Conservation (phyloP, 2,113 vertebrate genomes). For the Physeter macrocephalus region DNA sequence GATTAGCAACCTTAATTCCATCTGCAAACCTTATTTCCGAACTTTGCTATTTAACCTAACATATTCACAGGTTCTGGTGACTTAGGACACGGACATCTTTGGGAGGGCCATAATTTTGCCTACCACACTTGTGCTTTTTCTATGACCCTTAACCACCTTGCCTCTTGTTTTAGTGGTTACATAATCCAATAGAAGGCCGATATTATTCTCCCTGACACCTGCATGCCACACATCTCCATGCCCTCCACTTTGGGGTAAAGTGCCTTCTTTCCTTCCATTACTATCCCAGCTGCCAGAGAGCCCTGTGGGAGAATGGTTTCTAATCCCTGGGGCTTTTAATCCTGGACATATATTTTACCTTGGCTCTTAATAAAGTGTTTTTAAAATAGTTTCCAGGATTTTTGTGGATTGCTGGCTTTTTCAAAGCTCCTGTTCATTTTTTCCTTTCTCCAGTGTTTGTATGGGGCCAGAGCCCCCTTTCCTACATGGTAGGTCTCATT, state of each 20-base stretch:
- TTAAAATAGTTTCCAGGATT: background rate
- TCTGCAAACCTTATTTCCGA: background rate
- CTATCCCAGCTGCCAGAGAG: background rate
- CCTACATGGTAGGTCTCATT: background rate
- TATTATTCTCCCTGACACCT: background rate
- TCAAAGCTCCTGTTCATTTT: background rate
- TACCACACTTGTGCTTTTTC: background rate
- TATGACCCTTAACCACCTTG: background rate
- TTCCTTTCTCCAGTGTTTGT: background rate
- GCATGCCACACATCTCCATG: background rate
- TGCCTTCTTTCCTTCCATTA: background rate
- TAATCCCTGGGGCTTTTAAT: background rate
- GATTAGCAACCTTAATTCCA: background rate
- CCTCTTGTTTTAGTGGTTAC: background rate
- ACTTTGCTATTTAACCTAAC: conserved; percentile 19
- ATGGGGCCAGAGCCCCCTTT: background rate
- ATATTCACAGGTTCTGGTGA: background rate
- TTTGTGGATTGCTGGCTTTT: background rate
- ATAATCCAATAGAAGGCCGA: background rate
- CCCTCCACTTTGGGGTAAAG: background rate
- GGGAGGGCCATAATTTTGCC: background rate
- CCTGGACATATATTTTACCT: background rate
- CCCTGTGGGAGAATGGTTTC: background rate
- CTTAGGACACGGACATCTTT: background rate
- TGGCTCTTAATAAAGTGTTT: background rate